These are phyloP conservation scores for Oreochromis niloticus DNA, from an alignment of 2,113 vertebrate genomes.

Conservation along the genomic window DNA sequence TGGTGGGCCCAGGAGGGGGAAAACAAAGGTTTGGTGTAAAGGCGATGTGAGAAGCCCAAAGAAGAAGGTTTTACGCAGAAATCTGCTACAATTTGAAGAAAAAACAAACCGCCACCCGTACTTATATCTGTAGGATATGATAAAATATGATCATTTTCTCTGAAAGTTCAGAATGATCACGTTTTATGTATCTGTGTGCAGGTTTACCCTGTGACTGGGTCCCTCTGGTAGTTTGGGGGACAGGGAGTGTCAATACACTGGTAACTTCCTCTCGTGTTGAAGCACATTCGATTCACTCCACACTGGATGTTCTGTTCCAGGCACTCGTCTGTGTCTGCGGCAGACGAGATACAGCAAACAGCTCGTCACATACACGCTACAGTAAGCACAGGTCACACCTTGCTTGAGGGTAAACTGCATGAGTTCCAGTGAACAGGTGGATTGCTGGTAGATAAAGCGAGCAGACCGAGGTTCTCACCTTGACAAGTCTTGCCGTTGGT, in stretches of 20 bases:
- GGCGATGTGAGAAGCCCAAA: not conserved
- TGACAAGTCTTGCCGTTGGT: constrained; percentile 91
- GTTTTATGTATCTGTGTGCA: not conserved
- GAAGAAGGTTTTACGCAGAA: not conserved
- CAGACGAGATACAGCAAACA: not conserved
- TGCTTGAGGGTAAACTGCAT: not conserved
- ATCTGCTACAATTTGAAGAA: not conserved
- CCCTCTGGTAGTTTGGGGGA: constrained; percentile 87
- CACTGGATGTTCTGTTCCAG: constrained; percentile 86
- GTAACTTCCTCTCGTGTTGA: constrained; percentile 94
- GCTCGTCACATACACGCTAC: not conserved
- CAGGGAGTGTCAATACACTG: constrained; percentile 94
- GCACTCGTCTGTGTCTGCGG: constrained; percentile 89
- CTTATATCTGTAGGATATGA: not conserved
- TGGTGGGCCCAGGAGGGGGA: not conserved
- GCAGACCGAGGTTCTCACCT: constrained; percentile 66
- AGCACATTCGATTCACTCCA: constrained; percentile 89
- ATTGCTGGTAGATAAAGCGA: not conserved
- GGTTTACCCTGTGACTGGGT: constrained; percentile 81
- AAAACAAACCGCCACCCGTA: rapidly evolving
- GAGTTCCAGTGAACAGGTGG: not conserved
- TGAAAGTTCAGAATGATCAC: not conserved
- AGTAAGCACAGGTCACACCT: not conserved
- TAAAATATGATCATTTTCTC: not conserved
- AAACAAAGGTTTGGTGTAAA: not conserved